A percentile compares a stretch with the other conserved stretches of the same genome.
Evolutionary conservation across 2,113 vertebrate species (phyloP).

Genomic region (Zosterops borbonicus): DNA sequence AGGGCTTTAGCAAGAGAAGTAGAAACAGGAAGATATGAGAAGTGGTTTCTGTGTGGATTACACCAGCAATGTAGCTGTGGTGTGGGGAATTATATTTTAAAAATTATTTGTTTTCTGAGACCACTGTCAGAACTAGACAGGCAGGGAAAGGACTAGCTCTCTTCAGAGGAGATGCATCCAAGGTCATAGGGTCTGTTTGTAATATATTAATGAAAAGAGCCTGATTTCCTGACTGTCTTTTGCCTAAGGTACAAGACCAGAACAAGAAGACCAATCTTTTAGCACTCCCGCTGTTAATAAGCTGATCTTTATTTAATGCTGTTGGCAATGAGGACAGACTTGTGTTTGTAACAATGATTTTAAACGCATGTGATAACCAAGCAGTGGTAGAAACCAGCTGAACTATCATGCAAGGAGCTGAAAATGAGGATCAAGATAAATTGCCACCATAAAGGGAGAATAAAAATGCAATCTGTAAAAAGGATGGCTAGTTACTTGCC

Average conservation of each 20-base stretch:
- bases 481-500: conserved; percentile 30
- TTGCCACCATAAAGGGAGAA: conserved; percentile 32
- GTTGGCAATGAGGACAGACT: neutral
- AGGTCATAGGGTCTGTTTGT: neutral
- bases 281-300: conserved; percentile 1
- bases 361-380: conserved; percentile 45
- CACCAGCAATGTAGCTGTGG: neutral
- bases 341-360: conserved; percentile 52
- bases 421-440: conserved; percentile 27
- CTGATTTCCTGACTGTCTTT: neutral
- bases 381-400: neutral
- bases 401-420: conserved; percentile 11
- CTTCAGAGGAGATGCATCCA: neutral
- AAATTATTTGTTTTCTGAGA: neutral
- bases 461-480: conserved; percentile 29
- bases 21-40: neutral
- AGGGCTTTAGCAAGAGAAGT: neutral
- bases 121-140: neutral
- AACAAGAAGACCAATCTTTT: neutral
- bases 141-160: neutral
- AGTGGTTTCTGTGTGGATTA: neutral
- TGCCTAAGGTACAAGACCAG: neutral
- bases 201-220: neutral
- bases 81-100: neutral
- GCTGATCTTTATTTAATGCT: conserved; percentile 14